These are phyloP conservation scores for Pogoniulus pusillus DNA, from an alignment of 2,797 vertebrate species.

Conservation along the genomic window DNA sequence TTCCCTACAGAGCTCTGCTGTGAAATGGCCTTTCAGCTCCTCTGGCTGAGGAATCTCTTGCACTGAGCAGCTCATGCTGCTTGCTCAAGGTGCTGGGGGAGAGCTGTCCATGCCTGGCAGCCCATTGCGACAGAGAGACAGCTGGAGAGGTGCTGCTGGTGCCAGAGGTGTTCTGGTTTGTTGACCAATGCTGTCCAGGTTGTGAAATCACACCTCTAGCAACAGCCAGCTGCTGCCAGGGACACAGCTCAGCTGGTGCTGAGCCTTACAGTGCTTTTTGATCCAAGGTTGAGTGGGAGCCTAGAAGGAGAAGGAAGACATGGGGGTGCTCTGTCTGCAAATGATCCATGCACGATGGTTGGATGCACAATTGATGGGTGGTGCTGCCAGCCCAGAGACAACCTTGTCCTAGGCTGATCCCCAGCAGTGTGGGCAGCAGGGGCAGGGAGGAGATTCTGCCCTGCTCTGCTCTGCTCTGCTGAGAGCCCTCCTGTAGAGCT, in stretches of 20 bases:
- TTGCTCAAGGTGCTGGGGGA: neutral
- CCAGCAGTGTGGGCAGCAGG: too few relatives aligned
- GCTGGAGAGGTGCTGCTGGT: rapidly evolving
- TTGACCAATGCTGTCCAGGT: neutral
- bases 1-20: rapidly evolving
- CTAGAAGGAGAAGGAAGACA: neutral
- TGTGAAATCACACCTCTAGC: neutral
- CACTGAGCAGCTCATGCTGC: neutral
- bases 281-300: rapidly evolving
- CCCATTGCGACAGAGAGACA: too few relatives aligned
- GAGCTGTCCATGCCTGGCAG: neutral
- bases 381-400: too few relatives aligned
- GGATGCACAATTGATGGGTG: neutral
- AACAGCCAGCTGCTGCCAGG: neutral
- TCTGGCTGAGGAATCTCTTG: neutral
- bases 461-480: too few relatives aligned
- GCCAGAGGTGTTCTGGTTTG: neutral
- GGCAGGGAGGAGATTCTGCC: too few relatives aligned
- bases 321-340: rapidly evolving
- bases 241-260: neutral
- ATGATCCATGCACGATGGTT: rapidly evolving
- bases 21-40: neutral
- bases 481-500: too few relatives aligned
- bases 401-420: too few relatives aligned
- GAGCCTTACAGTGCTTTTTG: neutral